Base-by-base conservation (phyloP, 2,113 vertebrate species). In the Indicator maculatus region DNA sequence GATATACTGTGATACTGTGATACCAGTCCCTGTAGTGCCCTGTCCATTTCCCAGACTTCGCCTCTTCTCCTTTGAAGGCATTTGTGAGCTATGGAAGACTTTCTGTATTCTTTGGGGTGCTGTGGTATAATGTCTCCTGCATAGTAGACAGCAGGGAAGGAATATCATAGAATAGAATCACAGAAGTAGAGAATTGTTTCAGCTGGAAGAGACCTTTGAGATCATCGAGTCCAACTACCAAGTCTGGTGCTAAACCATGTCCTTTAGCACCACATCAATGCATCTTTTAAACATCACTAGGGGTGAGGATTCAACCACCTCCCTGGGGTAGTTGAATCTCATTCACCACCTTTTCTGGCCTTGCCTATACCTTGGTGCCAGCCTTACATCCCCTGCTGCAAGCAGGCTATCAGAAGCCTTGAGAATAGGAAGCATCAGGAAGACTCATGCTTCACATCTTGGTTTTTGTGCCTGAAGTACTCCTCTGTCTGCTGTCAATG, bases 11-110 rank as follows among this genome's bases (percentile, higher is more conserved):
- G 36, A 36, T 36, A 36, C 5, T 16, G 14, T 36, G 36, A 36
- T 36, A 36, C 5, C 13, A 11, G 6, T 2, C 21, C 3, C 21
- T 44, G 6, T 4, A 7, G 26, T 1, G 2, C 27, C 9, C 4
- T 17, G 31, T 17, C 36, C 16, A 20, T 18, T 11, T 52, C 23
- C 28, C 30, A 56, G n/a, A 17, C 17, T 83, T 61, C 33, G 47
- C 12, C 6, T 36, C 53, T 28, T 61, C n/a, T 39, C 36, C 50
- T 55, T 9, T 5, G 3, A 28, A 55, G 24, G 23, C 7, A 6
- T 12, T 10, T 38, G 23, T 26, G 38, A 21, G 12, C 27, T 53
- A 10, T 45, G 53, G 45, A 60, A 15, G 15, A 16, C 27, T 88
- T 73, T 67, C 61, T 67, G 17, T 17, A 6, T 44, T 10, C 15